phyloP scores from a whole-genome alignment of 2,888 invertebrate genomes.

The Frankliniella intonsa region DNA sequence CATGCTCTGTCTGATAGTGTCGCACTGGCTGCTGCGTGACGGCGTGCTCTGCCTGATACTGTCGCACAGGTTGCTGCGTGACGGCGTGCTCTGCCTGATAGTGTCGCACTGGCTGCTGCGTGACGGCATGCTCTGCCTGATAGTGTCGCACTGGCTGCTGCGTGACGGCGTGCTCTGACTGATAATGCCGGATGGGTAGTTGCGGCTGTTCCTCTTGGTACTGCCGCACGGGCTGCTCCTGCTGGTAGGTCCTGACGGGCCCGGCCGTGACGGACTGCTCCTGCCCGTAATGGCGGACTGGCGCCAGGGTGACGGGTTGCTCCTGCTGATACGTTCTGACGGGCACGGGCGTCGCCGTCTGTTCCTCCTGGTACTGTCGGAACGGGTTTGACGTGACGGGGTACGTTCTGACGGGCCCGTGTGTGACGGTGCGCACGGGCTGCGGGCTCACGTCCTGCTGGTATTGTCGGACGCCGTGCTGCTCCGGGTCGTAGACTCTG shows the following conservation, averaged over 20 bases:
- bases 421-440: neutral
- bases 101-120: neutral
- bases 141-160: neutral
- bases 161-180: neutral
- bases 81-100: neutral
- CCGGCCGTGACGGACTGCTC: neutral
- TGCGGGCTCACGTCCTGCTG: neutral
- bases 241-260: neutral
- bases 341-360: neutral
- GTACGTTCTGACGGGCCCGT: neutral
- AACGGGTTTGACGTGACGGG: neutral
- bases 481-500: neutral
- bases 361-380: slow-evolving; percentile 18
- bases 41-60: no score
- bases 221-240: neutral
- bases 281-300: neutral
- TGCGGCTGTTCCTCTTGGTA: neutral
- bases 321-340: neutral
- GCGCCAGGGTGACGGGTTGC: neutral
- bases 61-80: neutral
- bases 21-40: no score
- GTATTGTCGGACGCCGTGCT: neutral
- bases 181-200: neutral
- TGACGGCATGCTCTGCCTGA: neutral
- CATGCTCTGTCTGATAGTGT: no score